Base-by-base conservation (phyloP, 2,888 invertebrate species). In the Microctonus brassicae region DNA sequence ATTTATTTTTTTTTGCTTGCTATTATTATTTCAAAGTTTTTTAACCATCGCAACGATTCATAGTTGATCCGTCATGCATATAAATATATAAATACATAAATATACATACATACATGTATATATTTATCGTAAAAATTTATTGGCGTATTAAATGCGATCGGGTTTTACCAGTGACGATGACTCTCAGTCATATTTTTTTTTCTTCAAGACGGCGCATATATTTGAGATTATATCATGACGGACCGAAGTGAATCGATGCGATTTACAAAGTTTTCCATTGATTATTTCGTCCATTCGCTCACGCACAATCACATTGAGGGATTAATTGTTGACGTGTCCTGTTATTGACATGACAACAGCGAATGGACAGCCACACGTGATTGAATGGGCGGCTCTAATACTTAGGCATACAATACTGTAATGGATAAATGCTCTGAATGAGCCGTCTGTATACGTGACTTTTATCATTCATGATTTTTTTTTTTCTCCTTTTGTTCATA, bases 361-460 rank as follows among this genome's bases (percentile, higher is more conserved):
- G 62, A 69, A 77, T 60, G 78, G 78, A 80, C 75, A 78, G 76
- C 79, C 78, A 77, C 78, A 81, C 78, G 74, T 78, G 76, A 75
- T 78, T 76, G 70, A 77, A 79, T 13, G 79, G 78, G 77, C 76
- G 69, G 76, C 80, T 47, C 78, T 81, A 79, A 83, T 82, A 82
- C 81, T 84, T 81, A 82, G 80, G 77, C 80, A 83, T 84, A 84
- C 82, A 84, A 83, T 84, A 84, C 82, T 83, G 82, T 80, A 83
- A 77, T 80, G 78, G 80, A 82, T 79, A n/a, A 82, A 83, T 79
- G 80, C 80, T 78, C 78, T 77, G 78, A 78, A 79, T 79, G 77
- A 78, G 78, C n/a, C 47, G 47, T 20, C 77, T 79, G 73, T 70
- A 75, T 78, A 66, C 34, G 33, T 66, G 57, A 34, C 9, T 70